Conservation (phyloP, 2,797 vertebrate genomes). For the Parambassis ranga region DNA sequence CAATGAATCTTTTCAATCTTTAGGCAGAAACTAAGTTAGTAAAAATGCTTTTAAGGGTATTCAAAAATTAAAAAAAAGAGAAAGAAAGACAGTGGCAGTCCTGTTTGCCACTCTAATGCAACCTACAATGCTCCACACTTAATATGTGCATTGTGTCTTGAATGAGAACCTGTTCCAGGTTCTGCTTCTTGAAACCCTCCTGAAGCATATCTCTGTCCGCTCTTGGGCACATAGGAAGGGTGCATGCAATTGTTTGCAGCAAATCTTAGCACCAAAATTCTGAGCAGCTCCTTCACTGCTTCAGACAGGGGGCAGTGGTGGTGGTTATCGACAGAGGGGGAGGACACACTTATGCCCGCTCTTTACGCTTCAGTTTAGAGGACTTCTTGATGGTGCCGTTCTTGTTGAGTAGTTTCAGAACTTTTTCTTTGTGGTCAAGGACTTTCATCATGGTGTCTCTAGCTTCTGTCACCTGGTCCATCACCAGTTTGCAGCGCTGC, state of each 20-base stretch:
- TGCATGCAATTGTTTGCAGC: conserved; percentile 71
- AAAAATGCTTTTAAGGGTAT: conserved; percentile 42
- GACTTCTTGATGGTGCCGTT: conserved; percentile 94
- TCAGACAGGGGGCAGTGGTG: background rate
- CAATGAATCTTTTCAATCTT: conserved; percentile 15
- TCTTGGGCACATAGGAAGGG: conserved; percentile 44
- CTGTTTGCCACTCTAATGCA: conserved; percentile 22
- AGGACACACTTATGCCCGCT: conserved; percentile 82
- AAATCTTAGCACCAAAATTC: conserved; percentile 73
- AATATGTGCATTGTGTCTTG: conserved; percentile 20
- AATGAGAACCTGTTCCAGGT: conserved; percentile 43
- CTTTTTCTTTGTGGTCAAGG: conserved; percentile 97
- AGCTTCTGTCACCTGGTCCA: conserved; percentile 99
- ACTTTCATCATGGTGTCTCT: conserved; percentile 99
- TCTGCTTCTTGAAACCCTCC: conserved; percentile 19
- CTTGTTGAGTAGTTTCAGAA: conserved; percentile 98
- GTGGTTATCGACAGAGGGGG: background rate
- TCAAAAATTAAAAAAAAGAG: conserved; percentile 9
- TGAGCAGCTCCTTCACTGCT: conserved; percentile 52
- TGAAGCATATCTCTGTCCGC: conserved; percentile 19
- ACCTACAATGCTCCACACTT: conserved; percentile 21
- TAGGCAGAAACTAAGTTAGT: conserved; percentile 40
- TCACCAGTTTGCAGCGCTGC: conserved; percentile 98
- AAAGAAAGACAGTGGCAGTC: background rate
- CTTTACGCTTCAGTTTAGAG: conserved; percentile 96